phyloP scores from a whole-genome alignment of 2,797 vertebrate genomes.

The Cuniculus paca region DNA sequence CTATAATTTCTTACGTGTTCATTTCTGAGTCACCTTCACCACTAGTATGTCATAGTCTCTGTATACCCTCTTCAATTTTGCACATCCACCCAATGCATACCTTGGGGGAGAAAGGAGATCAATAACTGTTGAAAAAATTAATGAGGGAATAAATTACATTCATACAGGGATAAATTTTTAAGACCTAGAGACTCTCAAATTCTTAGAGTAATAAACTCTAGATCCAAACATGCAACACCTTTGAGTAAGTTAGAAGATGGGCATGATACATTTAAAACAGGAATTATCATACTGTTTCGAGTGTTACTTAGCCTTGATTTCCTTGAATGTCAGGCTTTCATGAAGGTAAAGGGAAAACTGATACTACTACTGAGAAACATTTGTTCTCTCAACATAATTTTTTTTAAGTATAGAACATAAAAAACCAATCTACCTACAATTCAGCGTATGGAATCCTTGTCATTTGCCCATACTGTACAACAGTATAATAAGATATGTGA shows the following conservation, averaged over 20 bases:
- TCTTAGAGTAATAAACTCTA: background rate
- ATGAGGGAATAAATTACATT: background rate
- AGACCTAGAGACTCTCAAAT: background rate
- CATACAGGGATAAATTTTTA: background rate
- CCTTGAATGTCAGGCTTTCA: background rate
- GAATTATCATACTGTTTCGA: background rate
- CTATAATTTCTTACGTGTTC: background rate
- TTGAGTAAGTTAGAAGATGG: background rate
- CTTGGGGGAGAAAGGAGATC: background rate
- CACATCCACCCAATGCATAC: background rate
- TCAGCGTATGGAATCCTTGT: background rate
- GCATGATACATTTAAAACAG: background rate
- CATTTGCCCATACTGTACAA: background rate
- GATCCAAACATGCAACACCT: background rate
- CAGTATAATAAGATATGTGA: background rate
- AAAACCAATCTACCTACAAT: background rate
- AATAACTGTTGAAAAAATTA: background rate
- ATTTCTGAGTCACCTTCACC: background rate
- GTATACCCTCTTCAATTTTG: background rate
- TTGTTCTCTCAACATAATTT: constrained; percentile 6
- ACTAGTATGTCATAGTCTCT: background rate
- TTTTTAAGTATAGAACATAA: background rate
- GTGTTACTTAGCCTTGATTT: background rate
- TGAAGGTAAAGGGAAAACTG: background rate
- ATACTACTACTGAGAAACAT: background rate